Percentiles rank a stretch among this genome's conserved stretches.
These are phyloP conservation scores for Clanis bilineata DNA, from an alignment of 2,888 invertebrate genomes.

Conservation along the genomic window DNA sequence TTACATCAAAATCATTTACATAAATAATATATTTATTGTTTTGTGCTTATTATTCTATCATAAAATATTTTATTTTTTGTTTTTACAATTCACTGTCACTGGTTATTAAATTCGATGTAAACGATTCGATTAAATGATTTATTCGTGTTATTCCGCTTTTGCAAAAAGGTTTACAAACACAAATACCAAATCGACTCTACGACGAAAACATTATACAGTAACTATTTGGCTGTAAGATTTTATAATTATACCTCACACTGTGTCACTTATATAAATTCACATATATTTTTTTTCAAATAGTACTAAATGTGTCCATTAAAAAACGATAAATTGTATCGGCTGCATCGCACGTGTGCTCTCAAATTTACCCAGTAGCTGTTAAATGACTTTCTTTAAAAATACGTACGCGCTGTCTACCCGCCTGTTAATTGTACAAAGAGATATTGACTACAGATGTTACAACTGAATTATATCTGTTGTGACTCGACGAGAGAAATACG, in stretches of 20 bases:
- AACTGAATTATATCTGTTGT: conserved; percentile 67
- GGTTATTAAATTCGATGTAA: neutral
- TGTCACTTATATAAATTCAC: neutral
- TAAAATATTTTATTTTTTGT: neutral
- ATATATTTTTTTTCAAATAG: conserved; percentile 21
- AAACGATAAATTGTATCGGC: conserved; percentile 15
- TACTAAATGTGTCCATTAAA: conserved; percentile 12
- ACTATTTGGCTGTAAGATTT: no score
- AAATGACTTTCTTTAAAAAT: conserved; percentile 73
- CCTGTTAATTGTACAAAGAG: conserved; percentile 77
- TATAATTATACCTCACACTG: no score
- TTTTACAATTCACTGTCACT: neutral
- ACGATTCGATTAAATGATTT: neutral
- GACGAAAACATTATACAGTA: neutral
- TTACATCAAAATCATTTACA: no score
- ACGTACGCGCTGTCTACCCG: conserved; percentile 66
- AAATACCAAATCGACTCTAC: neutral
- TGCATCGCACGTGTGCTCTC: conserved; percentile 40
- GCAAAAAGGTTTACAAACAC: neutral
- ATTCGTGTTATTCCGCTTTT: neutral
- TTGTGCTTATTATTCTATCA: neutral
- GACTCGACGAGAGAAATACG: conserved; percentile 72
- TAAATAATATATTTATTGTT: neutral
- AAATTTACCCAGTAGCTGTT: conserved; percentile 49
- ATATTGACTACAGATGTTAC: conserved; percentile 78